Evolutionary conservation across 64 coral and sea anemone species (phyloP).

Genomic region (Hydrozoanthus tunicans): DNA sequence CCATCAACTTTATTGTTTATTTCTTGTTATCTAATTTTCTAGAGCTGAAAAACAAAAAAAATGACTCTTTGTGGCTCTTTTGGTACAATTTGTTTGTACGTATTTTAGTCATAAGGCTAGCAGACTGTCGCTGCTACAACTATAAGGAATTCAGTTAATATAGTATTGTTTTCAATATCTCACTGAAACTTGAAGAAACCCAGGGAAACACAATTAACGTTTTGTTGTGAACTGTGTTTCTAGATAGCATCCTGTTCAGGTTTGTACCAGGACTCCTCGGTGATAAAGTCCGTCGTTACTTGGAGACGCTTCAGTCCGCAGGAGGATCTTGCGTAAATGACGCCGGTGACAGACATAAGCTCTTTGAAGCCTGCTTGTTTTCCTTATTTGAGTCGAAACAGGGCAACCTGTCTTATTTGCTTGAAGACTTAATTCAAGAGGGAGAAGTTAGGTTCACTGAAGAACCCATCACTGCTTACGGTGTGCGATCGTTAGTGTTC

Average conservation of each 20-base stretch:
- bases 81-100: too few relatives aligned
- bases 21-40: too few relatives aligned
- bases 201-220: too few relatives aligned
- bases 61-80: too few relatives aligned
- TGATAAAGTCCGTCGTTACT: conserved; percentile 55
- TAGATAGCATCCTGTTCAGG: conserved; percentile 58
- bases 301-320: conserved; percentile 63
- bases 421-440: conserved; percentile 34
- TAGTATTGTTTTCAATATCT: too few relatives aligned
- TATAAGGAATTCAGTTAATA: too few relatives aligned
- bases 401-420: conserved; percentile 59
- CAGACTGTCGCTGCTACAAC: too few relatives aligned
- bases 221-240: neutral
- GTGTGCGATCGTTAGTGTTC: conserved; percentile 62
- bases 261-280: conserved; percentile 85
- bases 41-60: too few relatives aligned
- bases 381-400: conserved; percentile 82
- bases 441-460: conserved; percentile 46
- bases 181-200: too few relatives aligned
- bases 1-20: too few relatives aligned
- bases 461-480: conserved; percentile 63
- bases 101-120: too few relatives aligned
- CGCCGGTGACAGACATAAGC: conserved; percentile 42
- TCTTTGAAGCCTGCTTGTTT: conserved; percentile 63
- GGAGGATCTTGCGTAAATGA: conserved; percentile 44